These are phyloP conservation scores for Drosophila sp. DNA, from an alignment of 1,140 invertebrate species.

Conservation along the genomic window DNA sequence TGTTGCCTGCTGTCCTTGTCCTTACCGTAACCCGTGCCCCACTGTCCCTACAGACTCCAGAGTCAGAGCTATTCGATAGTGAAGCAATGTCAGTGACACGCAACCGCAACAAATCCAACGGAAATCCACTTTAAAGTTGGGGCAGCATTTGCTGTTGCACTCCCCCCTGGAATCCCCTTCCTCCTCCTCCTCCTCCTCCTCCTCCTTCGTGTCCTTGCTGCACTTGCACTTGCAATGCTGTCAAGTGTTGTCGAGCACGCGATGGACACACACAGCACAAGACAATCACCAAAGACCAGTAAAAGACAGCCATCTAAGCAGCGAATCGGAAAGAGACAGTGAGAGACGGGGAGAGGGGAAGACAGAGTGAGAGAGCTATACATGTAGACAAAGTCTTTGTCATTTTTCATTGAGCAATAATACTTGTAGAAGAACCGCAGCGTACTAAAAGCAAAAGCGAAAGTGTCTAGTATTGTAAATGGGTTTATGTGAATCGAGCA, in stretches of 20 bases:
- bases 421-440: constrained; percentile 37
- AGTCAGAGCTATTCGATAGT: constrained; percentile 41
- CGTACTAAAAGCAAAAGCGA: constrained; percentile 49
- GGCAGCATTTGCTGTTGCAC: constrained; percentile 21
- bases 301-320: constrained; percentile 6
- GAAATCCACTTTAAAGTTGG: constrained; percentile 81
- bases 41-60: background rate
- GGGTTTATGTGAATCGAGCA: constrained; percentile 29
- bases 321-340: background rate
- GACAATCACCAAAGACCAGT: constrained; percentile 58
- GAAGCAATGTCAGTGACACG: constrained; percentile 69
- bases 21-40: no score
- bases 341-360: background rate
- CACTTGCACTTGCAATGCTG: constrained; percentile 70
- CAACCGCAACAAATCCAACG: constrained; percentile 82
- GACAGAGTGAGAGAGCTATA: background rate
- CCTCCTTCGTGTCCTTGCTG: constrained; percentile 15
- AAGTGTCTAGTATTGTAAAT: constrained; percentile 47
- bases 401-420: constrained; percentile 52
- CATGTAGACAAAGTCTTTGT: constrained; percentile 26
- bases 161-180: background rate
- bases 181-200: background rate
- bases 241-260: constrained; percentile 79
- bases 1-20: constrained; percentile 19
- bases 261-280: constrained; percentile 63